Evolutionary conservation across 53 echinoderm and acorn worm species (phyloP).

Genomic region (Henricia sp.): DNA sequence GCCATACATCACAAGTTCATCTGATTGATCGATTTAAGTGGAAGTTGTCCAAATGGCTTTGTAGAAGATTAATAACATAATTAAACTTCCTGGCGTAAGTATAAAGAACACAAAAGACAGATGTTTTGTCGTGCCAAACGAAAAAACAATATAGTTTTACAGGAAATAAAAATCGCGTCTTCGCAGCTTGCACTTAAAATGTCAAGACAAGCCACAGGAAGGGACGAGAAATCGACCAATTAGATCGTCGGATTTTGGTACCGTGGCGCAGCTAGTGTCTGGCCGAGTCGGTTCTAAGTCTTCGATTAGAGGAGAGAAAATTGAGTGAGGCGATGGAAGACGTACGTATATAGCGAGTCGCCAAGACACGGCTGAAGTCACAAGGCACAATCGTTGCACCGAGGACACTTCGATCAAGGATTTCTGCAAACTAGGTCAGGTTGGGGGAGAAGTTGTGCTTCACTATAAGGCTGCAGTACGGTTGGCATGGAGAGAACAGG

Average conservation of each 20-base stretch:
- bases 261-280: neutral
- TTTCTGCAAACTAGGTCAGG: neutral
- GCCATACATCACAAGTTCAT: too few relatives aligned
- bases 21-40: too few relatives aligned
- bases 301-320: neutral
- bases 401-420: neutral
- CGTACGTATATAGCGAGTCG: neutral
- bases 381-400: neutral
- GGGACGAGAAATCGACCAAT: slow-evolving; percentile 28
- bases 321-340: neutral
- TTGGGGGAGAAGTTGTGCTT: too few relatives aligned
- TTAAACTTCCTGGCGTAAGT: too few relatives aligned
- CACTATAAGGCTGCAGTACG: too few relatives aligned
- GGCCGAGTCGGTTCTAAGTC: neutral
- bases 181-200: slow-evolving; percentile 7
- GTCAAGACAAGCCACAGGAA: slow-evolving; percentile 10
- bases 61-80: too few relatives aligned
- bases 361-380: neutral
- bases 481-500: slow-evolving; percentile 23
- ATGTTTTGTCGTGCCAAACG: neutral
- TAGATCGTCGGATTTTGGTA: slow-evolving; percentile 15
- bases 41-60: too few relatives aligned
- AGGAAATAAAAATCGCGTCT: slow-evolving; percentile 14
- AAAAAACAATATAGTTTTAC: slow-evolving; percentile 3
- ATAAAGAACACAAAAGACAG: slow-evolving; percentile 3